Base-by-base conservation (phyloP, 2,888 invertebrate species). In the Lissonota sp. region DNA sequence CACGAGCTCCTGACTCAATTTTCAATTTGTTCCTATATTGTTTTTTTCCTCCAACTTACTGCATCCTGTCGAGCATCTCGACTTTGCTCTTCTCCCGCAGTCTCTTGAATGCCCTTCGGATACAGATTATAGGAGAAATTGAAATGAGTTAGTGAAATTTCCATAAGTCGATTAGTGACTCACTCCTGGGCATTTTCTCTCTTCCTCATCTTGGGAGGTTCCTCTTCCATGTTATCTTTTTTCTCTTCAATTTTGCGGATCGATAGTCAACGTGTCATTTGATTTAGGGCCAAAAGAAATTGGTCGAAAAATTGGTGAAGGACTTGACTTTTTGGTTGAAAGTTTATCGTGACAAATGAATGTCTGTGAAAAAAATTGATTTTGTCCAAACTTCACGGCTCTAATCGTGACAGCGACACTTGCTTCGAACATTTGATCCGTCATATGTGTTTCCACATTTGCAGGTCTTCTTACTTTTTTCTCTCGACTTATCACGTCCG, bases 181-280 rank as follows among this genome's bases (percentile, higher is more conserved):
- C 58, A 84, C 83, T 84, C 80, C 16, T 83, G 80, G 1, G 77
- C 80, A 26, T 71, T 83, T 83, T 76, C 72, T 51, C 58, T 82
- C 40, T 79, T 84, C n/a, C 46, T 26, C 7, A 49, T 6, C 16
- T 71, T 74, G 4, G 46, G 8, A 0, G 53, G 1, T 67, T 71
- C 62, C n/a, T 16, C 40, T 67, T 74, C 40, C 69, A 74, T 71
- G 0, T 39, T 70, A 71, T 5, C 5, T 12, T 26, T 16, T 55
- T 49, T 39, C 10, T 1, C 37, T 49, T 74, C 51, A 60, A 37
- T 39, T 49, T 37, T 37, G 5, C 53, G 3, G 14, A 39, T 42
- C 1, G 12, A 16, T 64, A 46, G 14, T 51, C 16, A 44, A 8
- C n/a, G n/a, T 4, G 5, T 37, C 26, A 53, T 39, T 3, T 26